Percentiles rank a stretch among this genome's conserved stretches.
Conservation (phyloP, 2,888 invertebrate species). For the Acleris cristana region DNA sequence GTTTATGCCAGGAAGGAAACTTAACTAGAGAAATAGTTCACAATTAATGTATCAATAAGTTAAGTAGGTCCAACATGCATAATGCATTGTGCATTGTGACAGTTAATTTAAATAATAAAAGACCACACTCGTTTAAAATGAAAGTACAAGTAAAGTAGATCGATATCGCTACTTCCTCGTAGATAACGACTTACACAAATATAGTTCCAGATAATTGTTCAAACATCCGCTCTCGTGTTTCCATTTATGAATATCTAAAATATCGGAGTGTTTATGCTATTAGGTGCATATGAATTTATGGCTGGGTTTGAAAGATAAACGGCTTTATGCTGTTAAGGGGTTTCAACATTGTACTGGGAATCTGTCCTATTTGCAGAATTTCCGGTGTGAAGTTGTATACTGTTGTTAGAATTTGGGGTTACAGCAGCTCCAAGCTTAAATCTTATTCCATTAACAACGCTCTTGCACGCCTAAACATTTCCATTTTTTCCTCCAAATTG, state of each 20-base stretch:
- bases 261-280: conserved; percentile 42
- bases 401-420: too few relatives aligned
- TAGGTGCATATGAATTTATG: conserved; percentile 42
- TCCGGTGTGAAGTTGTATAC: not conserved
- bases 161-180: not conserved
- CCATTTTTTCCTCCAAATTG: too few relatives aligned
- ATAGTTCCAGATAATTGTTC: conserved; percentile 29
- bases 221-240: conserved; percentile 57
- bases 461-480: too few relatives aligned
- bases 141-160: conserved; percentile 9
- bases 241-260: conserved; percentile 27
- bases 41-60: not conserved
- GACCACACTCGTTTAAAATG: not conserved
- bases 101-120: conserved; percentile 1
- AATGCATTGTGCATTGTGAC: not conserved
- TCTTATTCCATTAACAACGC: too few relatives aligned
- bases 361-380: not conserved
- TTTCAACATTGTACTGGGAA: not conserved
- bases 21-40: too few relatives aligned
- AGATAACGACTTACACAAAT: conserved; percentile 29
- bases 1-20: too few relatives aligned
- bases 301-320: conserved; percentile 29
- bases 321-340: conserved; percentile 12
- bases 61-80: too few relatives aligned
- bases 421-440: too few relatives aligned